Base-by-base conservation (phyloP, 2,113 vertebrate species). In the Antechinus stuartii region DNA sequence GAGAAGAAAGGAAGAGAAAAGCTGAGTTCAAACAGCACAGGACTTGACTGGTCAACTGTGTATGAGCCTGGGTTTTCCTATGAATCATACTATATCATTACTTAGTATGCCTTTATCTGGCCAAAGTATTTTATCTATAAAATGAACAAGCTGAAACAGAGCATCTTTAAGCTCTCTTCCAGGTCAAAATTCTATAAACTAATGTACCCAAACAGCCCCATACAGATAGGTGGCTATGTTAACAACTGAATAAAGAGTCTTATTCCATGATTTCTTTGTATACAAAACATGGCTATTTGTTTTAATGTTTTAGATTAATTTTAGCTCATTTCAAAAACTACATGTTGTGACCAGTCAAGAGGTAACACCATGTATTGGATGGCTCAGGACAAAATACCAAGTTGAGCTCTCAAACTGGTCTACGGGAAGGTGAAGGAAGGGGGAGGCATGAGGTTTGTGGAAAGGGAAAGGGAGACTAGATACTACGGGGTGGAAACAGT, bases 311-410 rank as follows among this genome's bases (percentile, higher is more conserved):
- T 92, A 57, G 52, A 8, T 93, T 94, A 93, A 94, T n/a, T 54
- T 94, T 54, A 96, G 92, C 56, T 95, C 94, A 91, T 26, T 49
- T 91, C 56, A 54, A 91, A 96, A 96, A 90, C 92, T 89, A 96
- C 89, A 24, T 57, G 91, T 68, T 93, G 47, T 50, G 93, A 49
- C 91, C 96, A 55, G 89, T 23, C 56, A 35, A 92, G 90, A 0
- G 76, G 47, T 1, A 11, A 92, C 25, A 23, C 50, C 52, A 8
- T 0, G 30, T 54, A 53, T 25, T 49, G 9, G 46, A 55, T 91
- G 7, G 53, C 91, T 42, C 0, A 0, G 7, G 3, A 27, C 57
- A 27, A 61, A 68, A 68, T 68, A 11, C 30, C 30, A 68, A 68
- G 30, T 30, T 68, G 27, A 68, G 54, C n/a, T 68, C 90, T 12